Base-by-base conservation (phyloP, 1,140 invertebrate species). In the Capitella teleta region DNA sequence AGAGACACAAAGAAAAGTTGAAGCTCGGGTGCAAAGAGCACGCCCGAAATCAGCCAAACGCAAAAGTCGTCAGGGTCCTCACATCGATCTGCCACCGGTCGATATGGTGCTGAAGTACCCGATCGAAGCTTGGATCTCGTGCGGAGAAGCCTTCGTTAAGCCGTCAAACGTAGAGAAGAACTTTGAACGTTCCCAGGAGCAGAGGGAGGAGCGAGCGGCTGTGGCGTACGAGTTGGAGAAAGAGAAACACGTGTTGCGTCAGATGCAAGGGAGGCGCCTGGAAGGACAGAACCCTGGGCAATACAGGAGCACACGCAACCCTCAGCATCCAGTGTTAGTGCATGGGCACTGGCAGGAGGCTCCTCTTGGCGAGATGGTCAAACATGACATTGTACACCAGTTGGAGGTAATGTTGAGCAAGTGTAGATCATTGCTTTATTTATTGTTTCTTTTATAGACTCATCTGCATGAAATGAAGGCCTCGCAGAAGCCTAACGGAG, bases 121-220 rank as follows among this genome's bases (percentile, higher is more conserved):
- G 3, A 62, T 73, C 43, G 70, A 73, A 55, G 59, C 72, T 5
- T 73, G 69, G 68, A 64, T 67, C 0, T 73, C 70, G 10, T 62
- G 58, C 51, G 68, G 67, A 5, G 67, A 68, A 49, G 48, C 55
- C 6, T 73, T 73, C 57, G 56, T 66, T n/a, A 51, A 62, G 37
- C 68, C 68, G 28, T 2, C 14, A 49, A 37, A 25, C 16, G 37
- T 41, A 19, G 23, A 49, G 5, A n/a, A 18, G 2, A 14, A 24
- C n/a, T 40, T 23, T 25, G 47, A 49, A 28, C 25, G 50, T 36
- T 44, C 25, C 30, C 28, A 40, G 38, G 40, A 44, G 16, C 38
- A 55, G 21, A 19, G 56, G 2, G 57, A 55, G 43, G n/a, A 53
- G 47, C 42, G 61, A 28, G 52, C 66, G 8, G 60, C 61, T 16